Evolutionary conservation across 2,888 invertebrate species (phyloP).

Genomic region (Trichogramma dendrolimi): DNA sequence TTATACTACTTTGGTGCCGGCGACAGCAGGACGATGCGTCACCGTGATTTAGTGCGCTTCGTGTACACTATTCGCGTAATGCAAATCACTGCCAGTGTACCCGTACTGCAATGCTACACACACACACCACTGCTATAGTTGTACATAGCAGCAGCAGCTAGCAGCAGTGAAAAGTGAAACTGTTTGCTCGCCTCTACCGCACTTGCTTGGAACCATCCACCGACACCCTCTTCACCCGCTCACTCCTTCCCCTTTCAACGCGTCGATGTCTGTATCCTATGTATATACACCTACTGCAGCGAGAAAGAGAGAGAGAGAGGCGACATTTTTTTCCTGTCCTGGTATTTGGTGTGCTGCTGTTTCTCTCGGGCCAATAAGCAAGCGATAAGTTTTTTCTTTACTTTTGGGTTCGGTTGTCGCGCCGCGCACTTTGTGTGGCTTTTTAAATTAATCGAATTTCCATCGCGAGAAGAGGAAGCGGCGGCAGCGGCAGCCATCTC

Average conservation of each 20-base stretch:
- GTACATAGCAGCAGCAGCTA: background rate
- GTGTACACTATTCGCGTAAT: slow-evolving; percentile 15
- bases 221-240: background rate
- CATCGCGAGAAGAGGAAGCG: too few relatives aligned
- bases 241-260: background rate
- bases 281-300: background rate
- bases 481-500: too few relatives aligned
- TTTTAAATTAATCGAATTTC: too few relatives aligned
- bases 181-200: slow-evolving; percentile 12
- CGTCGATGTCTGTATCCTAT: background rate
- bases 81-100: slow-evolving; percentile 16
- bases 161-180: slow-evolving; percentile 22
- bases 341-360: too few relatives aligned
- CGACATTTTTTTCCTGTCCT: background rate
- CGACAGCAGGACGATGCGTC: slow-evolving; percentile 13
- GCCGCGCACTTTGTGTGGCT: too few relatives aligned
- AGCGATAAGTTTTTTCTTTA: too few relatives aligned
- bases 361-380: too few relatives aligned
- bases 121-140: too few relatives aligned
- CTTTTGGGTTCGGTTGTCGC: too few relatives aligned
- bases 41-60: slow-evolving; percentile 20
- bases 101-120: too few relatives aligned
- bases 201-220: background rate
- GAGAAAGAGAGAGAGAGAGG: background rate
- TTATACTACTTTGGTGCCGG: too few relatives aligned